phyloP scores from a whole-genome alignment of 2,113 vertebrate genomes.

The Lepisosteus osseus region DNA sequence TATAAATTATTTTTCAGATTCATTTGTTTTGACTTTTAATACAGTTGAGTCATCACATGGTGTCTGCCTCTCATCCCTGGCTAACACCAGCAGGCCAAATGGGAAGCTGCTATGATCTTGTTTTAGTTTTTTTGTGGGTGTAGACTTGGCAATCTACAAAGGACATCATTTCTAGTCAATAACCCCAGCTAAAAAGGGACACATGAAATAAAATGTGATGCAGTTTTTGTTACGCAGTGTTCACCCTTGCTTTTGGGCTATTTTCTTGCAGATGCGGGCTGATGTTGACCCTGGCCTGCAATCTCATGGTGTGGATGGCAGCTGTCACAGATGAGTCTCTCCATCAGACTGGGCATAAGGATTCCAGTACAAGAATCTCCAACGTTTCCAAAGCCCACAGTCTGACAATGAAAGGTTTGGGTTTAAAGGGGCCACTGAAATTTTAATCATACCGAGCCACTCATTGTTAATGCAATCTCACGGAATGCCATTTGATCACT shows the following conservation, averaged over 20 bases:
- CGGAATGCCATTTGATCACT: neutral
- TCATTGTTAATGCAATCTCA: neutral
- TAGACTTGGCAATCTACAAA: no score
- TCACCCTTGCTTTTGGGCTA: no score
- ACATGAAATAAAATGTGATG: no score
- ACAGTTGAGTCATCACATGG: neutral
- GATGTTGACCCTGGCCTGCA: slow-evolving; percentile 87
- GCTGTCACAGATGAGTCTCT: slow-evolving; percentile 86
- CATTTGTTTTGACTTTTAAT: neutral
- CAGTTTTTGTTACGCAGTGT: no score
- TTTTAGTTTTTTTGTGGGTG: no score
- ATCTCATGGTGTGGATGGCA: slow-evolving; percentile 87
- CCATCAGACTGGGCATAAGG: slow-evolving; percentile 70
- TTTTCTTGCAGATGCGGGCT: slow-evolving; percentile 75
- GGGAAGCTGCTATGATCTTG: no score
- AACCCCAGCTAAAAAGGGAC: no score
- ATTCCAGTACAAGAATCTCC: slow-evolving; percentile 13
- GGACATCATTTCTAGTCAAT: no score
- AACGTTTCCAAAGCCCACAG: neutral
- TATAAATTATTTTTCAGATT: no score
- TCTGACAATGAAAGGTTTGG: neutral
- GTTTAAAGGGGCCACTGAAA: neutral
- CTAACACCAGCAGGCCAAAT: neutral
- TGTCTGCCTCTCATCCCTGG: neutral
- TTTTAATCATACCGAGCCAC: neutral